Percentiles rank a stretch among this genome's conserved stretches.
Conservation (phyloP, 2,888 invertebrate species). For the Cremastobaeus sp. region DNA sequence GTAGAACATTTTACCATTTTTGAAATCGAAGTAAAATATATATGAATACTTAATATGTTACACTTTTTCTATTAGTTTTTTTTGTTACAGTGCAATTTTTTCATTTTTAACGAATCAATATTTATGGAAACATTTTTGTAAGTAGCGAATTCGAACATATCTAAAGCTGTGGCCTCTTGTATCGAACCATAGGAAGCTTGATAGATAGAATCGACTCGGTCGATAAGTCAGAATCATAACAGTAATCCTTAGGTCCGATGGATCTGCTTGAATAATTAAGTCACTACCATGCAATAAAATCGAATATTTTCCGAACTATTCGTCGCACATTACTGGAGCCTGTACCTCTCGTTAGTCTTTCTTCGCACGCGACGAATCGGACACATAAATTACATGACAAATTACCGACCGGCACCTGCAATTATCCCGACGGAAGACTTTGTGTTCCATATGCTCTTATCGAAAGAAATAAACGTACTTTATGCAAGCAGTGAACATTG, state of each 20-base stretch:
- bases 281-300: conserved; percentile 6
- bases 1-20: too few species aligned
- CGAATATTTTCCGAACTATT: conserved; percentile 6
- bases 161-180: not conserved
- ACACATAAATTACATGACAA: conserved; percentile 30
- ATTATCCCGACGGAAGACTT: conserved; percentile 22
- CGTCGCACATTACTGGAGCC: conserved; percentile 27
- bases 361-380: conserved; percentile 30
- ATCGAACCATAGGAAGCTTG: conserved; percentile 10
- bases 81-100: too few species aligned
- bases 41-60: too few species aligned
- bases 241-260: too few species aligned
- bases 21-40: too few species aligned
- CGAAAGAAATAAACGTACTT: too few species aligned
- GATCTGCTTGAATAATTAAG: too few species aligned
- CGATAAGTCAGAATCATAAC: conserved; percentile 16
- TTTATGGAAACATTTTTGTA: too few species aligned
- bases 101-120: too few species aligned
- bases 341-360: conserved; percentile 26
- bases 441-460: conserved; percentile 18
- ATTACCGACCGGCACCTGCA: conserved; percentile 42
- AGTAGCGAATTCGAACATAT: too few species aligned
- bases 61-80: too few species aligned
- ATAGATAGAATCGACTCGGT: conserved; percentile 10
- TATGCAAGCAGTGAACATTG: too few species aligned